Evolutionary conservation across 2,797 vertebrate genomes (phyloP).

Genomic region (Enteromius afrohamiltoni): DNA sequence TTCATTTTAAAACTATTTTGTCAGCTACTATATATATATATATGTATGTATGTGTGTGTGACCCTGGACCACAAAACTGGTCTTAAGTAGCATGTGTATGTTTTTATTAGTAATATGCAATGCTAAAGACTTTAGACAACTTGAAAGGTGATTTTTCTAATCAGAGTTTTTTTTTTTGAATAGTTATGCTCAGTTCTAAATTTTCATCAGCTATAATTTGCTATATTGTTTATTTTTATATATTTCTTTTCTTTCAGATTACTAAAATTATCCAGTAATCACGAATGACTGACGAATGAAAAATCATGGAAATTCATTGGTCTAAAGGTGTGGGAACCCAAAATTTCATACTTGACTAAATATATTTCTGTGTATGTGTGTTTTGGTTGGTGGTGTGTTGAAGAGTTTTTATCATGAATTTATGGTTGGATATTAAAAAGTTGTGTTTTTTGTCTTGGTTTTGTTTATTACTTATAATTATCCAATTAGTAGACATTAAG

Average conservation of each 20-base stretch:
- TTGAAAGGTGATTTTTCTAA: background rate
- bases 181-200: background rate
- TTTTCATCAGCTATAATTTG: constrained; percentile 18
- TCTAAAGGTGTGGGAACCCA: constrained; percentile 33
- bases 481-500: background rate
- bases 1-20: background rate
- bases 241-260: constrained; percentile 27
- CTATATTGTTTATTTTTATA: constrained; percentile 26
- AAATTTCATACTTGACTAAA: constrained; percentile 33
- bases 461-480: background rate
- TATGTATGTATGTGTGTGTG: background rate
- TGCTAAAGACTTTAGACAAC: background rate
- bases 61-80: background rate
- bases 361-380: constrained; percentile 1
- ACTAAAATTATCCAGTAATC: constrained; percentile 36
- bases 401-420: background rate
- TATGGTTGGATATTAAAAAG: constrained; percentile 1
- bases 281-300: constrained; percentile 36
- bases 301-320: constrained; percentile 37
- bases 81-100: background rate
- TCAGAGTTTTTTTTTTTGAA: background rate
- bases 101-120: background rate
- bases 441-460: constrained; percentile 22
- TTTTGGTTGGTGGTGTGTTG: background rate
- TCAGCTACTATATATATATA: background rate